Conservation (phyloP, 2,797 vertebrate species). For the Epinephelus malabaricus region DNA sequence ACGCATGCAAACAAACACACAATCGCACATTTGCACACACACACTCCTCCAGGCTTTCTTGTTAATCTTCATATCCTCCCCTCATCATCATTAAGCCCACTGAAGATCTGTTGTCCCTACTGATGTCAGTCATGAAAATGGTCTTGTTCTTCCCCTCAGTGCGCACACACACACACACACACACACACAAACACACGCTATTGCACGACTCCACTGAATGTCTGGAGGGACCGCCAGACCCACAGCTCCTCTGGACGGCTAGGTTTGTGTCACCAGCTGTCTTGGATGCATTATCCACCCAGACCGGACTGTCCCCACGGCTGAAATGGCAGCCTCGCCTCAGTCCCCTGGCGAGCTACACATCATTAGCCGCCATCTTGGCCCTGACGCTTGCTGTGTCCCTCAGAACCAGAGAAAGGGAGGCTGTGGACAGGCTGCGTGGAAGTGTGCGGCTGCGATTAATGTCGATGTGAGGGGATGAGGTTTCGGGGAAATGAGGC, state of each 20-base stretch:
- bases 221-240: neutral
- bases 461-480: neutral
- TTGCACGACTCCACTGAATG: neutral
- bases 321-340: slow-evolving; percentile 43
- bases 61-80: slow-evolving; percentile 33
- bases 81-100: slow-evolving; percentile 30
- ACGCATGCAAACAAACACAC: neutral
- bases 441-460: slow-evolving; percentile 15
- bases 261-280: slow-evolving; percentile 56
- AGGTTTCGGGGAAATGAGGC: neutral
- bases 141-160: neutral
- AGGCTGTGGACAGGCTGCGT: neutral
- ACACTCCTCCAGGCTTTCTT: slow-evolving; percentile 15
- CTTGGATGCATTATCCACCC: slow-evolving; percentile 41
- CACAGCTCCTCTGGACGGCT: slow-evolving; percentile 28
- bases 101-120: slow-evolving; percentile 11
- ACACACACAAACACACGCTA: slow-evolving; percentile 10
- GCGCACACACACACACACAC: slow-evolving; percentile 13
- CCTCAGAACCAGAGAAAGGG: slow-evolving; percentile 21
- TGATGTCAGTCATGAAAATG: slow-evolving; percentile 24
- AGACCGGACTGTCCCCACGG: slow-evolving; percentile 19
- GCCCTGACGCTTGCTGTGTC: slow-evolving; percentile 36
- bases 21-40: slow-evolving; percentile 10
- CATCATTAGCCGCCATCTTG: slow-evolving; percentile 66
- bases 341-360: slow-evolving; percentile 34